Conservation (phyloP, 1,140 invertebrate genomes). For the Palaemon carinicauda region DNA sequence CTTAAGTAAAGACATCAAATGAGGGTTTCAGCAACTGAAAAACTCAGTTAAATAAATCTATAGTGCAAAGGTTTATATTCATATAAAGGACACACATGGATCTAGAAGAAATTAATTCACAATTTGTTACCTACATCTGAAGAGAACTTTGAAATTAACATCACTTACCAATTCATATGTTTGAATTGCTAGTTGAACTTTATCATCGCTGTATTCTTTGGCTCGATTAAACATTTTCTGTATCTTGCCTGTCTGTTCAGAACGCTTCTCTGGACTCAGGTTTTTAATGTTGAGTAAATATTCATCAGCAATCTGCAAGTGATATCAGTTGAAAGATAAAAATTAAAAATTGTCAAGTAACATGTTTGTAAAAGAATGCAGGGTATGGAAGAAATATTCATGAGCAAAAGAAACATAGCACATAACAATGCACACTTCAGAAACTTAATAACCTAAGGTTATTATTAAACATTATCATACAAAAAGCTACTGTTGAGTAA, state of each 20-base stretch:
- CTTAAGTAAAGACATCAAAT: neutral
- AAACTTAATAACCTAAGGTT: too few species aligned
- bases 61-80: too few species aligned
- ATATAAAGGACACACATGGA: too few species aligned
- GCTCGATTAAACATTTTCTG: slow-evolving; percentile 87
- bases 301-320: slow-evolving; percentile 76
- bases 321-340: neutral
- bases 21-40: neutral
- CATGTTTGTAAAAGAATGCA: neutral
- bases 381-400: too few species aligned
- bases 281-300: slow-evolving; percentile 77
- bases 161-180: slow-evolving; percentile 88
- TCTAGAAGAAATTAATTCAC: too few species aligned
- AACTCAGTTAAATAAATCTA: too few species aligned
- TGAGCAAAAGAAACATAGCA: too few species aligned
- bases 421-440: too few species aligned
- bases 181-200: slow-evolving; percentile 96
- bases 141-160: neutral
- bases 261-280: slow-evolving; percentile 77
- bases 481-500: too few species aligned
- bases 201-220: slow-evolving; percentile 94
- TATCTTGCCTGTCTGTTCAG: slow-evolving; percentile 84
- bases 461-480: too few species aligned
- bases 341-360: neutral
- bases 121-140: too few species aligned